Percentiles rank a stretch among this genome's conserved stretches.
Conservation (phyloP, 2,113 vertebrate genomes). For the Sphyrna mokarran region DNA sequence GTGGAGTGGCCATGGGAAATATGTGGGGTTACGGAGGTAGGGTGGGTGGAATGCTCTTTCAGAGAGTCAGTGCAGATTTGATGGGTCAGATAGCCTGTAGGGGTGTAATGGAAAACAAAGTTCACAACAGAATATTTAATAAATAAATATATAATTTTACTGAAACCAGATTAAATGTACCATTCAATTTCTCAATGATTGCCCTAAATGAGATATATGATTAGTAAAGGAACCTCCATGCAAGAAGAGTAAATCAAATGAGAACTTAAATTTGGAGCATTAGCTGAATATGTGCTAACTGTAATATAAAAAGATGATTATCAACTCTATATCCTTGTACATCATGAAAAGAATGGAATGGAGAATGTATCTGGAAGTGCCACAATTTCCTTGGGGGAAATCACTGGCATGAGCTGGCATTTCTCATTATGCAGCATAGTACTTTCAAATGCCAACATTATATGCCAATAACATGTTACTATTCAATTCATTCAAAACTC, state of each 20-base stretch:
- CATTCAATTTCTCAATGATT: neutral
- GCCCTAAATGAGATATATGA: neutral
- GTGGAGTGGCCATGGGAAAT: no score
- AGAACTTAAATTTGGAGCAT: neutral
- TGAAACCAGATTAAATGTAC: neutral
- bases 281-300: neutral
- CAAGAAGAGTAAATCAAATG: neutral
- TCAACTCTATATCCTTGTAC: neutral
- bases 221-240: neutral
- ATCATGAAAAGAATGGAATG: neutral
- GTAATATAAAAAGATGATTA: neutral
- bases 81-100: no score
- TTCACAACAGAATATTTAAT: no score
- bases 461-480: neutral
- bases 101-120: no score
- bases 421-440: neutral
- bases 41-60: no score
- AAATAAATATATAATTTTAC: neutral
- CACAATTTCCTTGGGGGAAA: neutral
- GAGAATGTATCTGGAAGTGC: neutral
- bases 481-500: neutral
- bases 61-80: no score
- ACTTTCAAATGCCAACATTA: neutral
- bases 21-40: no score
- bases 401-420: neutral